Conservation (phyloP, 1,140 invertebrate genomes). For the Samia ricini region DNA sequence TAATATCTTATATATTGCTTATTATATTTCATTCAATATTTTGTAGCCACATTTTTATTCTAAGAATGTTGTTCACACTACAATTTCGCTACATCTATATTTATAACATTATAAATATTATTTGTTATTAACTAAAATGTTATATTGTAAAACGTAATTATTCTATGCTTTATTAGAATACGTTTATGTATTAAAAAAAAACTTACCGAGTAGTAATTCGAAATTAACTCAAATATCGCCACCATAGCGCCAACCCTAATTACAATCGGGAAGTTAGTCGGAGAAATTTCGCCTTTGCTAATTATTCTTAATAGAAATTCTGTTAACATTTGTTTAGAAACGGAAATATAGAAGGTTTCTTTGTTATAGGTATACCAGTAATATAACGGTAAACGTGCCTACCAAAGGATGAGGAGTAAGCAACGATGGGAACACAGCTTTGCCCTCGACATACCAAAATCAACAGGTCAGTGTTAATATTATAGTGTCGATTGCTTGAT, state of each 20-base stretch:
- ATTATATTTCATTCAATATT: too few species aligned
- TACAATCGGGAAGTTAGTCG: constrained; percentile 33
- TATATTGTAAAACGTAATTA: too few species aligned
- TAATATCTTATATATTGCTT: too few species aligned
- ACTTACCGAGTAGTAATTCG: too few species aligned
- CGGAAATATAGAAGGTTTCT: constrained; percentile 18
- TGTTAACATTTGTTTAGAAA: constrained; percentile 24
- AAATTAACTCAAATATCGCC: constrained; percentile 5
- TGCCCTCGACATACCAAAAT: constrained; percentile 49
- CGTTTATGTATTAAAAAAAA: too few species aligned
- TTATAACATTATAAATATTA: too few species aligned
- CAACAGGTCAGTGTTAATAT: constrained; percentile 51
- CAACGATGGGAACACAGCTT: constrained; percentile 57
- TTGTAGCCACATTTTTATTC: too few species aligned
- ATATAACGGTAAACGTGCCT: constrained; percentile 37
- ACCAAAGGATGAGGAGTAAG: constrained; percentile 72
- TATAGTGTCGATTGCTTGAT: too few species aligned
- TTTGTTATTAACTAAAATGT: too few species aligned
- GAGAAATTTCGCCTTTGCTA: constrained; percentile 44
- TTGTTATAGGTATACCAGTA: constrained; percentile 27
- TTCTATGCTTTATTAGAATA: too few species aligned
- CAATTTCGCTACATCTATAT: too few species aligned
- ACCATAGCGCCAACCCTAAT: constrained; percentile 14
- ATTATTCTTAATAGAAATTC: constrained; percentile 55
- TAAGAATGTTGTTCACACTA: too few species aligned